These are phyloP conservation scores for Formica aserva DNA, from an alignment of 2,888 invertebrate species.

Conservation along the genomic window DNA sequence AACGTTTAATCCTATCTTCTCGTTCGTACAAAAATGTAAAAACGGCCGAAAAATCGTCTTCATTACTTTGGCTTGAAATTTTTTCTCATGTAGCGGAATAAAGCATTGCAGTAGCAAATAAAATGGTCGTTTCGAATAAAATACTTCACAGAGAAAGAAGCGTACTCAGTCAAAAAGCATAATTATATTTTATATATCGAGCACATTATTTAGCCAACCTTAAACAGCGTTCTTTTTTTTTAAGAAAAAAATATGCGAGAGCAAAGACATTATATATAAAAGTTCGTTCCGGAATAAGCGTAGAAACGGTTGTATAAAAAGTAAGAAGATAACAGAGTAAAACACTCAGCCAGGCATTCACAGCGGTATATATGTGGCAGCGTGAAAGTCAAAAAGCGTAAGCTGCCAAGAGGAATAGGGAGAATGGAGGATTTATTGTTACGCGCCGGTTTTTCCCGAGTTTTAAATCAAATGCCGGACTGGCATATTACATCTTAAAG, in stretches of 20 bases:
- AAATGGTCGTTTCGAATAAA: conserved; percentile 6
- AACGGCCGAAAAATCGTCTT: neutral
- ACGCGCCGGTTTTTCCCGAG: conserved; percentile 58
- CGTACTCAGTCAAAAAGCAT: neutral
- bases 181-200: conserved; percentile 17
- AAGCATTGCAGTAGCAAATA: neutral
- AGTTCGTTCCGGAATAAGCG: conserved; percentile 56
- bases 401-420: conserved; percentile 66
- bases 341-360: conserved; percentile 72
- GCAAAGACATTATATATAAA: conserved; percentile 35
- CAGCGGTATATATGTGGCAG: conserved; percentile 63
- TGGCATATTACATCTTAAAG: conserved; percentile 54
- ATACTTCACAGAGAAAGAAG: neutral
- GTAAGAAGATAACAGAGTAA: conserved; percentile 79
- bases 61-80: neutral
- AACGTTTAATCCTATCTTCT: neutral
- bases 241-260: conserved; percentile 18
- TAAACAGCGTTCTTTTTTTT: conserved; percentile 9
- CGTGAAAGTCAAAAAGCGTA: conserved; percentile 71
- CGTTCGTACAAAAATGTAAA: neutral
- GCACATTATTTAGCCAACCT: neutral
- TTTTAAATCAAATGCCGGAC: conserved; percentile 62
- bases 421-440: conserved; percentile 68
- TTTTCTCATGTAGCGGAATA: neutral
- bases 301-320: conserved; percentile 66